Evolutionary conservation across 2,797 vertebrate genomes (phyloP), one percentile per base, ranked within the genome.

Genomic region (Pelochelys cantorii): DNA sequence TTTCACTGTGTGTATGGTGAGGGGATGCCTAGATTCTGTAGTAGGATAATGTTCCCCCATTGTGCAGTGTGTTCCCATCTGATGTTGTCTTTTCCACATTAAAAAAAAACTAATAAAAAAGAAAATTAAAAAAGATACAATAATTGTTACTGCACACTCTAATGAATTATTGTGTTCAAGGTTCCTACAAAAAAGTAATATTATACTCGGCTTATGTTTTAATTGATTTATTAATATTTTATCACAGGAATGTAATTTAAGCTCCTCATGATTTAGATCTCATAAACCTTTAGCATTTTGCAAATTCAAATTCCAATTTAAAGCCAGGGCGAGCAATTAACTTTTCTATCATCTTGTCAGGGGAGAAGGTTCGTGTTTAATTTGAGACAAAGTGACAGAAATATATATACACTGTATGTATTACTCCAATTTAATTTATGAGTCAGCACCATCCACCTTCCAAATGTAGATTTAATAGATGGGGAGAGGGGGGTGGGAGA

Each of bases 191-290:
- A 98, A 98, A 98, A 98, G 98, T 98, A 98, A 98, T 98, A 98
- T 98, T 98, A 98, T 98, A 98, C 98, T 98, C 97, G 98, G 98
- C 98, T 98, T 98, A 98, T 98, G 98, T 98, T 98, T 98, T 98
- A 98, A 98, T 98, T 98, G 98, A 98, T 98, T 98, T 98, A 98
- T 98, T 98, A 98, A 98, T 98, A 98, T 98, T 98, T 98, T 98
- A 98, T 98, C 98, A 98, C 98, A 98, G 98, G 98, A 98, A 98
- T 98, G 98, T 98, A 98, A 98, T 98, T 98, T 98, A 98, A 98
- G 98, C 98, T 98, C 97, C 98, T 98, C 98, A 98, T 98, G 98
- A 98, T 98, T 98, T 98, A 98, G 98, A 98, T 98, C 98, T 98
- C 98, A 98, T 98, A 98, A 98, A 98, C 98, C 98, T 98, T 98